Evolutionary conservation across 1,140 invertebrate genomes (phyloP).

Genomic region (Drosophila virilis): DNA sequence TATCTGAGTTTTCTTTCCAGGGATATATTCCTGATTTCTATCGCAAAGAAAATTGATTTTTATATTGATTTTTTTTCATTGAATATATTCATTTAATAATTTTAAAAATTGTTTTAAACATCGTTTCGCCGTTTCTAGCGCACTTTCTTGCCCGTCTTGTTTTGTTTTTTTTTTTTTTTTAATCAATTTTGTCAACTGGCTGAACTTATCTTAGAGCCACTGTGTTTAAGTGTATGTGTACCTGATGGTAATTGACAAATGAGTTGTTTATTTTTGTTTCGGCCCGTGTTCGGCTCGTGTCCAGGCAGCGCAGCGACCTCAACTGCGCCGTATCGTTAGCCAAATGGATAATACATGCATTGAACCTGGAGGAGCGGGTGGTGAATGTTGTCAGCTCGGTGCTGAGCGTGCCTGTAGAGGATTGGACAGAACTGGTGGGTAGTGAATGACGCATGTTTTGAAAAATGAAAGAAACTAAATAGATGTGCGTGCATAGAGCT

Average conservation of each 20-base stretch:
- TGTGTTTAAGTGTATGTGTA: slow-evolving; percentile 8
- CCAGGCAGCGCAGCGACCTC: slow-evolving; percentile 74
- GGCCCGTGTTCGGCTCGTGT: slow-evolving; percentile 24
- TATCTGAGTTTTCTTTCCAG: no score
- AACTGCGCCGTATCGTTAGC: slow-evolving; percentile 74
- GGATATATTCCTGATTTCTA: no score
- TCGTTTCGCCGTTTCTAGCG: no score
- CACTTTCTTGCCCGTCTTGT: no score
- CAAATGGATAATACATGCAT: slow-evolving; percentile 72
- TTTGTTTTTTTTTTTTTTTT: no score
- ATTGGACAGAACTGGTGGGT: slow-evolving; percentile 76
- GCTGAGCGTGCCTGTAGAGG: slow-evolving; percentile 71
- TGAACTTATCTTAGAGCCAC: neutral
- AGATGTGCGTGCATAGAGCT: slow-evolving; percentile 53
- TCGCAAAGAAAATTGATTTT: no score
- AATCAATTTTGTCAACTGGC: no score
- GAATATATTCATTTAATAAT: no score
- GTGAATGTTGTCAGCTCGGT: slow-evolving; percentile 73
- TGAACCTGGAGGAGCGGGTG: slow-evolving; percentile 77
- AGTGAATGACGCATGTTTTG: slow-evolving; percentile 1
- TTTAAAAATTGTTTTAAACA: no score
- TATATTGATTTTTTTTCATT: no score
- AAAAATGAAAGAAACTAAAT: neutral
- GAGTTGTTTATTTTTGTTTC: slow-evolving; percentile 27
- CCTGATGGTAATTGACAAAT: slow-evolving; percentile 27